Evolutionary conservation across 2,888 invertebrate species (phyloP).

Genomic region (Ditylenchus weischeri): DNA sequence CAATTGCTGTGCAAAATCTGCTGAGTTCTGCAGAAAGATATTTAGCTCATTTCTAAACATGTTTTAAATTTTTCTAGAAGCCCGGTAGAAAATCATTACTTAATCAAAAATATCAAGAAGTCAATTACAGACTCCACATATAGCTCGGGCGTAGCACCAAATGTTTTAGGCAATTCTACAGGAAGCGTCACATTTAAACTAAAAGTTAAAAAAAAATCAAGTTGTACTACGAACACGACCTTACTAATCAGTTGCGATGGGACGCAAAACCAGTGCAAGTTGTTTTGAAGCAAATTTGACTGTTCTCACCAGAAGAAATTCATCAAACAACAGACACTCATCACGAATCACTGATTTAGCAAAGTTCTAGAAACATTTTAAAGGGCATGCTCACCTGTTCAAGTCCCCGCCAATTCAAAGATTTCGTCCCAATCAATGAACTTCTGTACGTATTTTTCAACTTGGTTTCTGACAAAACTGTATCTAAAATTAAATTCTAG

Average conservation of each 20-base stretch:
- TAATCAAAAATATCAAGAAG: constrained; percentile 84
- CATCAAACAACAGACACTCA: constrained; percentile 73
- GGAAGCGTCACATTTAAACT: constrained; percentile 52
- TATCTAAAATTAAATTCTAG: no score
- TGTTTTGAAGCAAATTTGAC: constrained; percentile 82
- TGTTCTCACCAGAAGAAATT: constrained; percentile 64
- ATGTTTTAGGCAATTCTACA: constrained; percentile 70
- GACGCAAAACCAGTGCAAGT: constrained; percentile 71
- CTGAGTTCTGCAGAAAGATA: constrained; percentile 72
- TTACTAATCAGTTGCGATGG: constrained; percentile 59
- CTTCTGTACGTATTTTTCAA: no score
- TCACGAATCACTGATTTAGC: constrained; percentile 2
- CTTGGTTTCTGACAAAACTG: no score
- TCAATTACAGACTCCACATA: constrained; percentile 93
- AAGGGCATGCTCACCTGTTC: background rate
- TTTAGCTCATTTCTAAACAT: constrained; percentile 71
- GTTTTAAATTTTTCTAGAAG: background rate
- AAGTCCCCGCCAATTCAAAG: no score
- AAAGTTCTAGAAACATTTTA: no score
- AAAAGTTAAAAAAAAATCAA: constrained; percentile 12
- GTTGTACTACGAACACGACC: constrained; percentile 35
- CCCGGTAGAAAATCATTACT: constrained; percentile 64
- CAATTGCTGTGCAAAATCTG: constrained; percentile 81
- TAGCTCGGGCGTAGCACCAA: constrained; percentile 91
- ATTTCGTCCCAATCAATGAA: no score